Evolutionary conservation across 2,113 vertebrate genomes (phyloP).

Genomic region (Phaetusa simplex): DNA sequence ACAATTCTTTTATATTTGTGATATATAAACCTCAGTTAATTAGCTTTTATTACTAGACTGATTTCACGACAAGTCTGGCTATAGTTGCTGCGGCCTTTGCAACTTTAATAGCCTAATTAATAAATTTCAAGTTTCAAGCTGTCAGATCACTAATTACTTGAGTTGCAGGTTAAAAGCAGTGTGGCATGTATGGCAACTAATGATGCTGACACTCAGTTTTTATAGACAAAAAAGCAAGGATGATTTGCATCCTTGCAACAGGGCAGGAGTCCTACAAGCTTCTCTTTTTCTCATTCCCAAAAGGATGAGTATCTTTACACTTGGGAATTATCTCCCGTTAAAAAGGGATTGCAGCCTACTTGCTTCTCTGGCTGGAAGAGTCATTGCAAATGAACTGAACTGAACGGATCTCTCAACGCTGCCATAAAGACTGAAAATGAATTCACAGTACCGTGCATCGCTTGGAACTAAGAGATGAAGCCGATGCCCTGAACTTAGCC

Average conservation of each 20-base stretch:
- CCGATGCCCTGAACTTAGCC: neutral
- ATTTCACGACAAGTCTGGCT: conserved; percentile 16
- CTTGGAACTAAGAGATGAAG: neutral
- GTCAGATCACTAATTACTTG: conserved; percentile 51
- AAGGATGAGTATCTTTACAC: neutral
- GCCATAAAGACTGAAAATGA: neutral
- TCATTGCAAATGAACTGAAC: neutral
- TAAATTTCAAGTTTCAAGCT: conserved; percentile 47
- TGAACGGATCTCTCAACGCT: neutral
- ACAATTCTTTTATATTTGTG: neutral
- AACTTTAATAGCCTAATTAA: conserved; percentile 66
- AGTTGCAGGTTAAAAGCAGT: conserved; percentile 55
- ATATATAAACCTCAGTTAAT: neutral
- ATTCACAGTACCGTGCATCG: neutral
- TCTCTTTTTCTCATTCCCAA: neutral
- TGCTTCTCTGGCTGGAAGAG: neutral
- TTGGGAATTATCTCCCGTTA: neutral
- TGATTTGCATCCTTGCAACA: neutral
- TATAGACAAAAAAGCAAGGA: neutral
- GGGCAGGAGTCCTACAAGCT: neutral
- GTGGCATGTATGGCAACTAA: neutral
- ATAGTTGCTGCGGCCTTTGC: conserved; percentile 6
- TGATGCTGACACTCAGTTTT: conserved; percentile 9
- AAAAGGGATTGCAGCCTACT: neutral
- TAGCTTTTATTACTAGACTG: conserved; percentile 16